A percentile compares a stretch with the other conserved stretches of the same genome.
Evolutionary conservation across 2,888 invertebrate genomes (phyloP).

Genomic region (Esperia sulphurella): DNA sequence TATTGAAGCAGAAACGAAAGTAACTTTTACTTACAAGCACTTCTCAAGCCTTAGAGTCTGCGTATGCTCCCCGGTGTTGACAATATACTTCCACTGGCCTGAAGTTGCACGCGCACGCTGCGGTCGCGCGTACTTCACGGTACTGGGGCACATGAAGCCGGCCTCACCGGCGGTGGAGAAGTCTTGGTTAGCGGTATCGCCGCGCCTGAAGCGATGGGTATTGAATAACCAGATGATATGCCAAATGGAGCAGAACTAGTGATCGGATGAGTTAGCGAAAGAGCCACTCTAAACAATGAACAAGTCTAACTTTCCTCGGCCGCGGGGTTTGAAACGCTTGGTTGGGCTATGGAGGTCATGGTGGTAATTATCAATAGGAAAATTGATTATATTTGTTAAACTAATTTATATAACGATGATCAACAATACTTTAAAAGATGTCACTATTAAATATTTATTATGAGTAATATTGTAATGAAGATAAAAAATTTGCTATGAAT

Average conservation of each 20-base stretch:
- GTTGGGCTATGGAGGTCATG: background rate
- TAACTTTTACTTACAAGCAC: slow-evolving; percentile 81
- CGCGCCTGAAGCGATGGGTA: slow-evolving; percentile 68
- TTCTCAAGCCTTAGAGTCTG: slow-evolving; percentile 90
- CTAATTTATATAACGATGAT: no score
- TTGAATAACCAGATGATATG: background rate
- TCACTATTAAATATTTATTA: no score
- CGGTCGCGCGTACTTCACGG: slow-evolving; percentile 88
- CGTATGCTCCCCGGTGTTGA: slow-evolving; percentile 90
- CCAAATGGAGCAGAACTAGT: background rate
- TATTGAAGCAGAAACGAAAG: no score
- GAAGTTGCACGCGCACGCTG: slow-evolving; percentile 89
- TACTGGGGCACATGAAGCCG: slow-evolving; percentile 89
- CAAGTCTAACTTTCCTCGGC: no score
- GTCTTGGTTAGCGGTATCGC: slow-evolving; percentile 78
- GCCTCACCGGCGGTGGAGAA: slow-evolving; percentile 77
- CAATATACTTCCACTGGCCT: slow-evolving; percentile 92
- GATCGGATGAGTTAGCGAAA: background rate
- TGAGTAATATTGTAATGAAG: no score
- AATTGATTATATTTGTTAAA: no score
- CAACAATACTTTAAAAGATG: no score
- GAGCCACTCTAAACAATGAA: no score
- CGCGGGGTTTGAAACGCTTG: background rate
- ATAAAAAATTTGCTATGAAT: no score
- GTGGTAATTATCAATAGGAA: no score